Evolutionary conservation across 1,140 invertebrate species (phyloP), one percentile per base, ranked within the genome.

Genomic region (Protaetia brevitarsis): DNA sequence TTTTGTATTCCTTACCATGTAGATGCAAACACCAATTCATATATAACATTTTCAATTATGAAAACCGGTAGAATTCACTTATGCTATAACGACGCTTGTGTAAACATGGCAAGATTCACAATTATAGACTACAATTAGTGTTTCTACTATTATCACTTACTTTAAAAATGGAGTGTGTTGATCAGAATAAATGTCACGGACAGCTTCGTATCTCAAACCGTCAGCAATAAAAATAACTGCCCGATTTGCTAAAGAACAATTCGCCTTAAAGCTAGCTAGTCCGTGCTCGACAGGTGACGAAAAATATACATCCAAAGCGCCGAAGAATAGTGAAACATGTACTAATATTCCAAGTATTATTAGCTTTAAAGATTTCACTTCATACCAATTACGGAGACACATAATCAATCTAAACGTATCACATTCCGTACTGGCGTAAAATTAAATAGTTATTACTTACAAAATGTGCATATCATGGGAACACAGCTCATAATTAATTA

Each of bases 161-260:
- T 66, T 72, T 30, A 77, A 60, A 68, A 70, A 73, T 16, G 74
- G 71, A 8, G 69, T 65, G 21, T 63, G 37, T 10, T 68, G 11
- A 45, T 58, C 63, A 8, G 70, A 23, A 10, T 72, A 45, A 68
- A 79, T 66, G 13, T 84, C 82, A 68, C 86, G 82, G 74, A 94
- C 91, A 27, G 90, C 90, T 75, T 95, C 90, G 45, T 90, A 92
- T 71, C 95, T 82, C 61, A 98, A 79, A 8, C 95, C 95, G 86
- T 97, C 95, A 11, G 91, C 89, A 26, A 95, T 86, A 78, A 97
- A 89, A 6, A 98, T 80, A 23, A 97, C 88, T 26, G 97, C 74
- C 68, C 94, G 82, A 74, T 90, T 88, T 0, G 94, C 90, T 21
- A 87, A 85, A 0, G 91, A 81, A 5, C 26, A 45, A 13, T 66